Base-by-base conservation (phyloP, 2,797 vertebrate genomes). In the Poecilia wingei region DNA sequence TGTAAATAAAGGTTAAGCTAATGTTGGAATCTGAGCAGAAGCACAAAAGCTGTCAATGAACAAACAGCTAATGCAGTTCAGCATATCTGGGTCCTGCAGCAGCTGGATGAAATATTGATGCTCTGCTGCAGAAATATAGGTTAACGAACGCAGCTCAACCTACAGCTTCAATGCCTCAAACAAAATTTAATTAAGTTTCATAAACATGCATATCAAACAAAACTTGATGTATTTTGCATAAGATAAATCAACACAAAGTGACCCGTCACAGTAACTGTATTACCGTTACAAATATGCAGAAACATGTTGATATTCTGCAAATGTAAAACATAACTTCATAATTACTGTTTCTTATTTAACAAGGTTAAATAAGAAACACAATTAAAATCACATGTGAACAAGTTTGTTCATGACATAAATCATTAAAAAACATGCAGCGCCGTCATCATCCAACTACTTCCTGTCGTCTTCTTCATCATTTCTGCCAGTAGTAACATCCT, bases 91-190 rank as follows among this genome's bases (percentile, higher is more conserved):
- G 10, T 72, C 55, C 53, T 51, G 43, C 45, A 49, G 55, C 33
- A 49, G 77, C 43, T 51, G 71, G 55, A 79, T 74, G 41, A 68
- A 79, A 68, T 68, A 68, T 74, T 68, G 57, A 79, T 66, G 18
- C 46, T 7, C 61, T 49, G 13, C n/a, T 39, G 51, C 16, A 33
- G 39, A 72, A 76, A 72, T 49, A 51, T 3, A 20, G 43, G 43
- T 43, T 72, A 70, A 61, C 25, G 59, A 71, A 43, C 3, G 31
- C 31, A 39, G 39, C 49, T 39, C 28, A 16, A 28, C 31, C 77
- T 73, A 28, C 31, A 66, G 57, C n/a, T 51, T 28, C 20, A 16
- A 3, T 46, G 10, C 53, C 61, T 47, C 39, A 20, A 45, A 25
- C 6, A 8, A 8, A 57, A 12, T 28, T 59, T 16, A 0, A 18